Evolutionary conservation across 2,797 vertebrate species (phyloP), one percentile per base, ranked within the genome.

Genomic region (Crax fasciolata): DNA sequence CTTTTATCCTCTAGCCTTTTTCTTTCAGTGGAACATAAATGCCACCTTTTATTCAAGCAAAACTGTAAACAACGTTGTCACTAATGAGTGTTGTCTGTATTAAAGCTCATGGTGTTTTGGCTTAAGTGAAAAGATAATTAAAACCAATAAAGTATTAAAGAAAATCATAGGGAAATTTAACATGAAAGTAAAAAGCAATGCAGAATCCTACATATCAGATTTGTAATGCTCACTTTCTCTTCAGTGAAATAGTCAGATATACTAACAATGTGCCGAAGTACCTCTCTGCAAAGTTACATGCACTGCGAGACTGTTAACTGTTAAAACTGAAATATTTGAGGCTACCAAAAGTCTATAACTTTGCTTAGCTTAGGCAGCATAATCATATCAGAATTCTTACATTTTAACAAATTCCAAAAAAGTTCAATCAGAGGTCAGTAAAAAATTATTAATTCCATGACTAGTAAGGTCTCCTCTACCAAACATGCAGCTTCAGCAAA

Each of bases 141-240:
- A 88, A 80, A n/a, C 15, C 1, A 85, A 38, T 59, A 90, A 90
- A 92, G 17, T 54, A 74, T 52, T 72, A 79, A 93, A 93, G 28
- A 48, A 95, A 96, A 78, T 6, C 27, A 55, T 10, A 6, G n/a
- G 74, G 58, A 95, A 92, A 93, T 94, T 70, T 83, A 74, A 72
- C 17, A 87, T 58, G 58, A 68, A 82, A 92, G 44, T 90, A 48
- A 95, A 93, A 48, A 75, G 35, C 16, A 11, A 59, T 63, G 21
- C 27, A 79, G 58, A 61, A 91, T 68, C 18, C 67, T 91, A 21
- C 13, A 65, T 82, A 96, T 81, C 44, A 92, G 76, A 39, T 48
- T 87, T 43, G 70, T 62, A 78, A 72, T 16, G 5, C n/a, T 95
- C 4, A 9, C 16, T 61, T 66, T 90, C 66, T 79, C 87, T 91